Evolutionary conservation across 2,888 invertebrate genomes (phyloP).

Genomic region (Cheilosia soror): DNA sequence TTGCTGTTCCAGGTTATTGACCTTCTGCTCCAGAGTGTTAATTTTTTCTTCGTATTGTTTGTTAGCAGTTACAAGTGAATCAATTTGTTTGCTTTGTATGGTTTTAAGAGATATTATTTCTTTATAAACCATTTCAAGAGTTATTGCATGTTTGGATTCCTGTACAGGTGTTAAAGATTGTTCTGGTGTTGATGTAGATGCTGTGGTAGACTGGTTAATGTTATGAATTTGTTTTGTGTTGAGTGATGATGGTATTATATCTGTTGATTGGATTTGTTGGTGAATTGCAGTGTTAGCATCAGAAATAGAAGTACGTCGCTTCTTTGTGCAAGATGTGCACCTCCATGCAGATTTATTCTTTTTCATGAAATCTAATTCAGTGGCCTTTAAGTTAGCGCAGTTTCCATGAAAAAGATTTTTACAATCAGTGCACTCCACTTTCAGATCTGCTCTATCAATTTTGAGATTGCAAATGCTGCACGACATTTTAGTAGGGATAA

Average conservation of each 20-base stretch:
- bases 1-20: conserved; percentile 21
- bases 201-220: not conserved
- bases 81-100: conserved; percentile 13
- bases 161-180: not conserved
- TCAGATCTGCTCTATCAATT: not conserved
- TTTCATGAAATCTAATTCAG: conserved; percentile 7
- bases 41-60: conserved; percentile 9
- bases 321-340: not conserved
- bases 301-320: not conserved
- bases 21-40: conserved; percentile 7
- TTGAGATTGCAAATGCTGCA: not conserved
- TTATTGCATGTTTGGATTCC: not conserved
- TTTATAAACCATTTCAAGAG: conserved; percentile 12
- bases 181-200: conserved; percentile 16
- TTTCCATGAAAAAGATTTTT: conserved; percentile 19
- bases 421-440: conserved; percentile 10
- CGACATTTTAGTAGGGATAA: not conserved
- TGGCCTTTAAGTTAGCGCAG: conserved; percentile 2
- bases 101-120: not conserved
- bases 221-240: not conserved
- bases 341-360: conserved; percentile 12
- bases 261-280: conserved; percentile 3
- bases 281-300: not conserved
- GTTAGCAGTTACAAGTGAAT: not conserved
- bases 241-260: not conserved